Conservation (phyloP, 1,140 invertebrate genomes). For the Zaprionus nigranus region DNA sequence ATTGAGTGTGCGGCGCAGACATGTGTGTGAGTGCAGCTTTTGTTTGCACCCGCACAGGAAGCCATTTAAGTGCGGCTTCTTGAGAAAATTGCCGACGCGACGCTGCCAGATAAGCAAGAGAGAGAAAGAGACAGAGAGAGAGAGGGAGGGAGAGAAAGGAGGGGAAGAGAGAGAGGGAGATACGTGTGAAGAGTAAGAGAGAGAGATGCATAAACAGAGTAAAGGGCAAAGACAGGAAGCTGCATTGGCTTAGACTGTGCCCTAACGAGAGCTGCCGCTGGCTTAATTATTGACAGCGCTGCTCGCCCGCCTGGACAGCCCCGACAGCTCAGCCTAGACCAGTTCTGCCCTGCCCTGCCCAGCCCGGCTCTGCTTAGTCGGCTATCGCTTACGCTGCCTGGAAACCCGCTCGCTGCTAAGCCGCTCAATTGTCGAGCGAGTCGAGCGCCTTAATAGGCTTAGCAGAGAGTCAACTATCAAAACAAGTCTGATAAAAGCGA, state of each 20-base stretch:
- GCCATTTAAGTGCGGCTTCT: conserved; percentile 84
- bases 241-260: conserved; percentile 42
- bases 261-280: conserved; percentile 67
- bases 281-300: conserved; percentile 65
- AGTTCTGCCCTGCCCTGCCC: background rate
- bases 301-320: background rate
- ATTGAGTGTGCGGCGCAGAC: conserved; percentile 5
- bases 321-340: background rate
- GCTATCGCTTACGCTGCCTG: conserved; percentile 41
- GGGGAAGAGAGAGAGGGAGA: background rate
- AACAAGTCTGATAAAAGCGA: conserved; percentile 76
- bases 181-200: background rate
- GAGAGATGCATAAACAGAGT: background rate
- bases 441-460: conserved; percentile 77
- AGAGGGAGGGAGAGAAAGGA: background rate
- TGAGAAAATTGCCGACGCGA: conserved; percentile 77
- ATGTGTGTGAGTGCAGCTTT: conserved; percentile 69
- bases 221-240: background rate
- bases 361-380: conserved; percentile 12
- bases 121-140: conserved; percentile 10
- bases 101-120: conserved; percentile 28
- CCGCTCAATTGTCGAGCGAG: conserved; percentile 72
- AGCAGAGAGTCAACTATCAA: conserved; percentile 77
- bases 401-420: conserved; percentile 73
- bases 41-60: conserved; percentile 81